Percentiles rank a stretch among this genome's conserved stretches.
Evolutionary conservation across 2,113 vertebrate species (phyloP).

Genomic region (Cichladusa arquata): DNA sequence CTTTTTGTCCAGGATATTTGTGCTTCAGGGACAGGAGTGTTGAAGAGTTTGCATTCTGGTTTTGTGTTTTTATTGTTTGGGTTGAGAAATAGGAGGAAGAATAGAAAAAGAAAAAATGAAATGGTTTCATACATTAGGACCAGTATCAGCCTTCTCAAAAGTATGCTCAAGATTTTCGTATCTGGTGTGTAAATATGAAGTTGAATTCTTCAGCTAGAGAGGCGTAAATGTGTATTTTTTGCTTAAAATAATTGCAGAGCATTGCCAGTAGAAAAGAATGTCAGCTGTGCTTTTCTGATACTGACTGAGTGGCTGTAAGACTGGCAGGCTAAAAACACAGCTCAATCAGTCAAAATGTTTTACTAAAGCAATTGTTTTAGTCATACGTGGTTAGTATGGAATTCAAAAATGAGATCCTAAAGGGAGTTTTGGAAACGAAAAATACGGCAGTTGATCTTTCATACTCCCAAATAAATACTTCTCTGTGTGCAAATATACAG

Average conservation of each 20-base stretch:
- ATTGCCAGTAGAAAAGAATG: neutral
- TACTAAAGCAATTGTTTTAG: neutral
- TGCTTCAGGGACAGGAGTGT: neutral
- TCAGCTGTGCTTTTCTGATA: neutral
- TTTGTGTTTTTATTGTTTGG: neutral
- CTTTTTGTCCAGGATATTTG: neutral
- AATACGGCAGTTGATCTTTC: neutral
- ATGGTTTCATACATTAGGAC: neutral
- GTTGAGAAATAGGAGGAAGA: neutral
- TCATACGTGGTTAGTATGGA: neutral
- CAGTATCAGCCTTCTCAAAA: neutral
- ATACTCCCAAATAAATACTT: neutral
- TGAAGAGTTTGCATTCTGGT: neutral
- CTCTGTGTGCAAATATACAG: rapidly evolving
- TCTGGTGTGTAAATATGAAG: neutral
- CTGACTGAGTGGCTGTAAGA: neutral
- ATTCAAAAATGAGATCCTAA: neutral
- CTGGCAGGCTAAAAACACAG: neutral
- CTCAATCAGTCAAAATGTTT: neutral
- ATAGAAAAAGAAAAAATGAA: neutral
- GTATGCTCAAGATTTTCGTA: neutral
- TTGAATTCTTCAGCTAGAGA: neutral
- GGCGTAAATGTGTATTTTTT: neutral
- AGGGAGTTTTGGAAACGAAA: neutral
- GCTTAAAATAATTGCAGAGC: neutral